Conservation (phyloP, 2,888 invertebrate genomes). For the Lymantria dispar region DNA sequence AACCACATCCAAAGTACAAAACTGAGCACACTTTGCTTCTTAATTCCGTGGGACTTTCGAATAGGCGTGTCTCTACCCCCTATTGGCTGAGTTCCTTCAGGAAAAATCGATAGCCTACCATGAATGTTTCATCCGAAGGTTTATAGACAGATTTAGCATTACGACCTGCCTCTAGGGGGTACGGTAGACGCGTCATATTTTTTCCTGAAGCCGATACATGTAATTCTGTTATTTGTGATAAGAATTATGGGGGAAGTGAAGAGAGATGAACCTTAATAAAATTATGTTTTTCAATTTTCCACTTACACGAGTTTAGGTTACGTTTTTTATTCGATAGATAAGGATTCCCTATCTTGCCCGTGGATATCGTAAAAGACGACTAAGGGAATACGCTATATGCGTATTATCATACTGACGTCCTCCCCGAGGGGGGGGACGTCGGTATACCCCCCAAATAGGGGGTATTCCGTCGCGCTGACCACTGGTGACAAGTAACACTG, state of each 20-base stretch:
- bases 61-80: slow-evolving; percentile 44
- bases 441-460: too few species aligned
- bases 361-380: too few species aligned
- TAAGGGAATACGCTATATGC: too few species aligned
- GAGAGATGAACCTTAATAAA: not conserved
- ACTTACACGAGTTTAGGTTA: too few species aligned
- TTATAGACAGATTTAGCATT: slow-evolving; percentile 35
- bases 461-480: too few species aligned
- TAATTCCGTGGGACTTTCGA: slow-evolving; percentile 14
- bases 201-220: not conserved
- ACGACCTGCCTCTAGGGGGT: slow-evolving; percentile 22
- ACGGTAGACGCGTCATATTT: slow-evolving; percentile 10
- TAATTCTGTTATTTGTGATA: not conserved
- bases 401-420: too few species aligned
- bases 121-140: slow-evolving; percentile 54
- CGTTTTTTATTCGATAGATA: too few species aligned
- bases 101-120: slow-evolving; percentile 59
- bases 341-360: too few species aligned
- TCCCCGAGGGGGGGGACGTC: too few species aligned
- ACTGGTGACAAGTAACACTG: too few species aligned
- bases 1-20: not conserved
- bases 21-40: slow-evolving; percentile 17
- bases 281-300: too few species aligned
- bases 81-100: slow-evolving; percentile 41
- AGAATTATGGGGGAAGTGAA: not conserved